Conservation (phyloP, 2,113 vertebrate species). For the Mastomys coucha region DNA sequence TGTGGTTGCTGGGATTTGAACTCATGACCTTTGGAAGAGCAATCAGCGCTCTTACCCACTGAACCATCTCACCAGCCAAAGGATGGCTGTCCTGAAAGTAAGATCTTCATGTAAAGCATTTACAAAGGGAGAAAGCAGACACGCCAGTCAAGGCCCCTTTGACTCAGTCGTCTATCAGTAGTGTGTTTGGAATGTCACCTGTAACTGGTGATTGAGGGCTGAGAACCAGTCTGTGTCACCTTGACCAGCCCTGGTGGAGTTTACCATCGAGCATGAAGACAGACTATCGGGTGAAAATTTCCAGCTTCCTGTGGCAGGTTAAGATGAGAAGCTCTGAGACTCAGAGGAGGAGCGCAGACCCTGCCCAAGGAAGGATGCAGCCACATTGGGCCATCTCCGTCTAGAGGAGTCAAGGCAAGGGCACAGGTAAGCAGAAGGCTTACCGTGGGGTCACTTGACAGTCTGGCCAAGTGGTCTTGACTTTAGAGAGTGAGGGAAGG, state of each 20-base stretch:
- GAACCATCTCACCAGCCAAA: too few species aligned
- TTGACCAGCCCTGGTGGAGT: accelerated
- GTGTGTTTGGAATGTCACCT: accelerated
- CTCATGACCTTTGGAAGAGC: too few species aligned
- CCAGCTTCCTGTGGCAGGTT: accelerated
- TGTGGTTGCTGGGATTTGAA: too few species aligned
- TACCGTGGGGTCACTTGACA: too few species aligned
- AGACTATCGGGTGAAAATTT: neutral
- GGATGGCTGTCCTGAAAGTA: neutral
- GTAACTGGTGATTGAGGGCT: neutral
- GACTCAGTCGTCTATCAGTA: accelerated
- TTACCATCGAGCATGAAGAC: accelerated
- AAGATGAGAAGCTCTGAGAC: accelerated
- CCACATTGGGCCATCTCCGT: neutral
- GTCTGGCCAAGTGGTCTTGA: too few species aligned
- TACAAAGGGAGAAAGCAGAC: too few species aligned
- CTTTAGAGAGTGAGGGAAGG: neutral
- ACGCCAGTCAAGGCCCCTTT: accelerated
- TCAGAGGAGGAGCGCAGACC: accelerated
- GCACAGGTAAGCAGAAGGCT: too few species aligned
- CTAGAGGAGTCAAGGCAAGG: too few species aligned
- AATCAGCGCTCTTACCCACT: too few species aligned
- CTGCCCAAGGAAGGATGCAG: neutral
- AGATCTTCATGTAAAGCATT: accelerated
- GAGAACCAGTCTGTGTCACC: neutral